These are phyloP conservation scores for Leucoma salicis DNA, from an alignment of 2,888 invertebrate genomes.

Conservation along the genomic window DNA sequence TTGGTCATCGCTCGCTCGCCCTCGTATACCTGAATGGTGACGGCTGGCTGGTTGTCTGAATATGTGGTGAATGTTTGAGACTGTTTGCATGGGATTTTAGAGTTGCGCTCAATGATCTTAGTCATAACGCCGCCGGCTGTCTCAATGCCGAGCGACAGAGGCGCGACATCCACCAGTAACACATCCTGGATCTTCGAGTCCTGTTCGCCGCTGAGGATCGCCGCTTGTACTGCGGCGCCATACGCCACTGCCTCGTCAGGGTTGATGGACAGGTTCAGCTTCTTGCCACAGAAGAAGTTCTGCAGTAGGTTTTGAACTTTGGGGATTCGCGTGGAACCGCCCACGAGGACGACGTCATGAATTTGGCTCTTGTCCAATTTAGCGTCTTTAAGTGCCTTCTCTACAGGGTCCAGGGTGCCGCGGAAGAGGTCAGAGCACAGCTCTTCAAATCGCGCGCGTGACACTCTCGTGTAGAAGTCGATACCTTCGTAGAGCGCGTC, in stretches of 20 bases:
- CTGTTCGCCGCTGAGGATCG: constrained; percentile 86
- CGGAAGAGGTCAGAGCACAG: constrained; percentile 87
- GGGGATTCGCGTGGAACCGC: constrained; percentile 91
- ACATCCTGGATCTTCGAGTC: constrained; percentile 88
- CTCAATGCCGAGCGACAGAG: constrained; percentile 88
- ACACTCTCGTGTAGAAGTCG: constrained; percentile 86
- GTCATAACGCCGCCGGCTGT: constrained; percentile 92
- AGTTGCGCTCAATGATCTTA: constrained; percentile 87
- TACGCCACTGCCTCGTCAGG: constrained; percentile 92
- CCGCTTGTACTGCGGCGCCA: constrained; percentile 89
- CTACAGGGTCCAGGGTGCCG: constrained; percentile 88
- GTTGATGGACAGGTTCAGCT: constrained; percentile 88
- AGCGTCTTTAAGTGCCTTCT: constrained; percentile 89
- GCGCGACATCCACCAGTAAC: constrained; percentile 82
- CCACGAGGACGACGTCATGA: constrained; percentile 91
- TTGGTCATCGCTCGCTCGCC: constrained; percentile 92
- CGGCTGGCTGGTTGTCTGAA: constrained; percentile 90
- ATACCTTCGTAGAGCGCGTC: constrained; percentile 89
- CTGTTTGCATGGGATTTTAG: constrained; percentile 87
- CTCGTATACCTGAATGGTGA: constrained; percentile 88
- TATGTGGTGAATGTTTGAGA: constrained; percentile 90
- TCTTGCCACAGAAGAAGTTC: constrained; percentile 89
- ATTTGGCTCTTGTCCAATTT: constrained; percentile 89
- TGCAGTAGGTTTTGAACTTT: constrained; percentile 88
- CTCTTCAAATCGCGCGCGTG: constrained; percentile 89